Percentiles rank a stretch among this genome's conserved stretches.
These are phyloP conservation scores for Vultur gryphus DNA, from an alignment of 2,797 vertebrate species.

Conservation along the genomic window DNA sequence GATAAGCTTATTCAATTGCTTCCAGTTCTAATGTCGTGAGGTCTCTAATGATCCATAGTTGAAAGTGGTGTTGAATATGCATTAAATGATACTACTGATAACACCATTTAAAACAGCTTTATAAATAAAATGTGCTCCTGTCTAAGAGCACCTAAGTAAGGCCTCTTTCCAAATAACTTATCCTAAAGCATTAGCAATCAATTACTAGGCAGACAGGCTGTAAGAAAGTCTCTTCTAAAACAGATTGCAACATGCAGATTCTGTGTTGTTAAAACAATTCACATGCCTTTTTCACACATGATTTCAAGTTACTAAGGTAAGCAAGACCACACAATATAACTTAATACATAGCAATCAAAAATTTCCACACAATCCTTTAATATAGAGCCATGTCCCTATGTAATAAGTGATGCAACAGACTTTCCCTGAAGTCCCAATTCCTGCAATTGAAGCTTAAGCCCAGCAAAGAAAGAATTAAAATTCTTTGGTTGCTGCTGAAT, in stretches of 20 bases:
- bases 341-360: conserved; percentile 51
- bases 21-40: background rate
- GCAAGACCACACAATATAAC: conserved; percentile 32
- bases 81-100: background rate
- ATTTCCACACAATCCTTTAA: conserved; percentile 49
- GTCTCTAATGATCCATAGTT: background rate
- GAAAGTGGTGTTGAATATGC: background rate
- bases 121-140: background rate
- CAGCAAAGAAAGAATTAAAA: conserved; percentile 62
- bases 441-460: conserved; percentile 51
- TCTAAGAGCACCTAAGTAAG: conserved; percentile 6
- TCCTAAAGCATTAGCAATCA: conserved; percentile 42
- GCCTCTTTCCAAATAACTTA: conserved; percentile 31
- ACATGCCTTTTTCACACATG: conserved; percentile 29
- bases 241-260: background rate
- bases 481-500: conserved; percentile 58
- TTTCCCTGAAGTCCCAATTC: conserved; percentile 49
- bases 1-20: background rate
- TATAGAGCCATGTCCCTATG: conserved; percentile 3
- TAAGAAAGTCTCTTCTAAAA: background rate
- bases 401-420: conserved; percentile 50
- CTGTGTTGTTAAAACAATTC: conserved; percentile 21
- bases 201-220: conserved; percentile 27
- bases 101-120: background rate
- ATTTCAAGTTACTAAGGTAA: conserved; percentile 41